phyloP scores from a whole-genome alignment of 1,140 invertebrate genomes.

The Rhynchophorus ferrugineus region DNA sequence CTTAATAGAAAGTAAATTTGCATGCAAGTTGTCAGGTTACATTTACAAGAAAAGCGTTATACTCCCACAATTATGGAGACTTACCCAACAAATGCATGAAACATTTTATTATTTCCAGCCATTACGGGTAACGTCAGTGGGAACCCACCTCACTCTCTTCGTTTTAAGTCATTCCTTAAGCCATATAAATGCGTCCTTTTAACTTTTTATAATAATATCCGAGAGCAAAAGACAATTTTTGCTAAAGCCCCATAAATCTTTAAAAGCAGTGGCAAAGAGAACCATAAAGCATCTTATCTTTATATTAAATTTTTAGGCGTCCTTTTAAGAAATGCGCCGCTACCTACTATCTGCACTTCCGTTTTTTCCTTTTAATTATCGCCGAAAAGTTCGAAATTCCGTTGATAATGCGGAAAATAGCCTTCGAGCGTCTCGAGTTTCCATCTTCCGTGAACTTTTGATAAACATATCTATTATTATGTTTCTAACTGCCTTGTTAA shows the following conservation, averaged over 20 bases:
- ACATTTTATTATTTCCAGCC: conserved; percentile 1
- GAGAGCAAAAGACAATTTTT: conserved; percentile 9
- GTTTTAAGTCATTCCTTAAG: conserved; percentile 6
- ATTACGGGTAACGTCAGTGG: conserved; percentile 1
- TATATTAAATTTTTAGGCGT: conserved; percentile 5
- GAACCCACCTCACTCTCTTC: conserved; percentile 1
- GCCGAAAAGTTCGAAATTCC: background rate
- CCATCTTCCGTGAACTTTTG: too few species aligned
- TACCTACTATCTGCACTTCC: conserved; percentile 4
- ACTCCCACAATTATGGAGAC: background rate
- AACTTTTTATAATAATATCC: conserved; percentile 9
- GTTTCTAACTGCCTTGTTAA: too few species aligned
- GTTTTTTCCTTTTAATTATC: background rate
- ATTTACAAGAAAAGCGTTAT: background rate
- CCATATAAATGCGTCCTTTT: conserved; percentile 7
- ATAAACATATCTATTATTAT: too few species aligned
- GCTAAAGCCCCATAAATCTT: conserved; percentile 8
- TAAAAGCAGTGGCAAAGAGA: conserved; percentile 2
- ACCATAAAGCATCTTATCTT: conserved; percentile 8
- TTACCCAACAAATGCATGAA: background rate
- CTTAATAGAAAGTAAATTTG: background rate
- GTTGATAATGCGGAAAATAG: background rate
- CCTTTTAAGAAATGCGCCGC: background rate
- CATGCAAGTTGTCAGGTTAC: background rate
- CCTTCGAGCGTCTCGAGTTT: too few species aligned